Percentiles rank a stretch among this genome's conserved stretches.
Conservation (phyloP, 37 sponge, comb jelly and placozoan genomes). For the Ianthella basta region DNA sequence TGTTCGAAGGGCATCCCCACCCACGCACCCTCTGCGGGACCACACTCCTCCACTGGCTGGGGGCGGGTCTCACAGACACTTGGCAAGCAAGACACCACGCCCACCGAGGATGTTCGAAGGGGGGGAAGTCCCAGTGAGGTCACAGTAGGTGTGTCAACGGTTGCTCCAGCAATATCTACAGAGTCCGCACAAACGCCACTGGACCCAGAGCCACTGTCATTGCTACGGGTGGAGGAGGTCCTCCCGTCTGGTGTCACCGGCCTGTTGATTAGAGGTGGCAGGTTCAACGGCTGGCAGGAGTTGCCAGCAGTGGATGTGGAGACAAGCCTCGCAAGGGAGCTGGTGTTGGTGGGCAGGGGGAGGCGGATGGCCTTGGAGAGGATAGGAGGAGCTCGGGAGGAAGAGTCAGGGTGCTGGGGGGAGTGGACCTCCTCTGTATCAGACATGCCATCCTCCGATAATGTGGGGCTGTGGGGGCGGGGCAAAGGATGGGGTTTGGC, state of each 20-base stretch:
- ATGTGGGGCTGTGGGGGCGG: conserved; percentile 42
- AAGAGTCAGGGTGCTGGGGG: neutral
- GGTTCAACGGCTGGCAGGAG: conserved; percentile 33
- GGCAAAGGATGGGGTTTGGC: neutral
- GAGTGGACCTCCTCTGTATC: neutral
- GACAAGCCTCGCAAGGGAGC: neutral
- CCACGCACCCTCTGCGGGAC: neutral
- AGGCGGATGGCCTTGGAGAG: conserved; percentile 16
- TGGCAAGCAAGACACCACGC: neutral
- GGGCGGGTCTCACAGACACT: no score
- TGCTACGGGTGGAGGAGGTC: neutral
- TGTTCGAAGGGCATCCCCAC: conserved; percentile 66
- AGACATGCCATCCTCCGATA: neutral
- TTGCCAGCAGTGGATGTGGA: neutral
- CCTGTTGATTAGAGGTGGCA: conserved; percentile 56
- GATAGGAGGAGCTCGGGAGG: no score
- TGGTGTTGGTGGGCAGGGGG: neutral
- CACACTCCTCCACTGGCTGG: neutral
- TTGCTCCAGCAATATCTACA: conserved; percentile 16
- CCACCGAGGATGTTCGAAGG: neutral
- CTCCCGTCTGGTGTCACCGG: neutral
- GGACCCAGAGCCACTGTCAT: conserved; percentile 16
- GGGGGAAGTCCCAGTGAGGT: conserved; percentile 30
- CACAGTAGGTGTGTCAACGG: neutral
- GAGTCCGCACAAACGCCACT: conserved; percentile 56